A percentile compares a stretch with the other conserved stretches of the same genome.
Conservation (phyloP, 2,888 invertebrate species). For the Miltochrista miniata region DNA sequence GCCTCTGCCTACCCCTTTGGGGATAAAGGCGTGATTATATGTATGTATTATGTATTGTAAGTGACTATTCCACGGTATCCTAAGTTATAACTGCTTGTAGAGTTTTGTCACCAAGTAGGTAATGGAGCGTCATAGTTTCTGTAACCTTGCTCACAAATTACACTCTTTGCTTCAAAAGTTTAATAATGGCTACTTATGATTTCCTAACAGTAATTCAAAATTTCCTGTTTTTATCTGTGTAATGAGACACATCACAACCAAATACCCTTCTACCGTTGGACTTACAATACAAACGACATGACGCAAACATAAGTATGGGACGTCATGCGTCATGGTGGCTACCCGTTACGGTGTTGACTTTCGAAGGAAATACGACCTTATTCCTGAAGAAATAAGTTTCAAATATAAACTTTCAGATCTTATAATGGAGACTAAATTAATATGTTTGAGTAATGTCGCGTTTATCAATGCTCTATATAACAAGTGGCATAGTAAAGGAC, state of each 20-base stretch:
- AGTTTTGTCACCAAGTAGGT: too few species aligned
- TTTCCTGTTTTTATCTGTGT: conserved; percentile 21
- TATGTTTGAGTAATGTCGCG: conserved; percentile 14
- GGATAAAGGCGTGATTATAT: too few species aligned
- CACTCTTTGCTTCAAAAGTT: too few species aligned
- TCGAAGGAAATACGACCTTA: conserved; percentile 13
- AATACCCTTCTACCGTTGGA: conserved; percentile 21
- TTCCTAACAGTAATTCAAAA: conserved; percentile 13
- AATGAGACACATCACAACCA: conserved; percentile 28
- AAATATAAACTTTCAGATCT: neutral
- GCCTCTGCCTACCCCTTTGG: too few species aligned
- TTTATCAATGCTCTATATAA: conserved; percentile 13
- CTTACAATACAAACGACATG: conserved; percentile 35
- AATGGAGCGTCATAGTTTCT: too few species aligned
- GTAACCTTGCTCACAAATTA: too few species aligned
- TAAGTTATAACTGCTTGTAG: too few species aligned
- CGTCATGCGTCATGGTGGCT: conserved; percentile 47
- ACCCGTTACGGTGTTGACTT: conserved; percentile 37
- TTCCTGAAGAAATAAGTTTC: neutral
- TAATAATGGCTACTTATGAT: conserved; percentile 5
- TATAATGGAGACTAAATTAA: neutral
- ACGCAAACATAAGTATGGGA: conserved; percentile 39
- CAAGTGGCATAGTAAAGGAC: conserved; percentile 1
- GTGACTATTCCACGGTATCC: too few species aligned
- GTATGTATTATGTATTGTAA: too few species aligned